Evolutionary conservation across 2,797 vertebrate genomes (phyloP).

Genomic region (Nannoperca australis): DNA sequence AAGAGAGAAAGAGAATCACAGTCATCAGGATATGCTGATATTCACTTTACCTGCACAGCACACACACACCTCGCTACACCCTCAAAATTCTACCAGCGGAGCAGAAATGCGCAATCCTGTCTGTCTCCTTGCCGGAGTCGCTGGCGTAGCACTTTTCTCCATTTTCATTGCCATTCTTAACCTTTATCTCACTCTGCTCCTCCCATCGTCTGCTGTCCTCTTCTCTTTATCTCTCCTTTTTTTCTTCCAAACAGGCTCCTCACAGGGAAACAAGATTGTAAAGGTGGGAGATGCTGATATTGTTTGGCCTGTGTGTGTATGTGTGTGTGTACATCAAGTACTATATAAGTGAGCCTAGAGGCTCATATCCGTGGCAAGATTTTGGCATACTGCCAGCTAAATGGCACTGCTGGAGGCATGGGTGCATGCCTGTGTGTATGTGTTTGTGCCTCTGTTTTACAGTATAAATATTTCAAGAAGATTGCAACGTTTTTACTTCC

Average conservation of each 20-base stretch:
- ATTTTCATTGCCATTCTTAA: constrained; percentile 64
- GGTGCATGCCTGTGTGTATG: neutral
- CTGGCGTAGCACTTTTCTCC: constrained; percentile 71
- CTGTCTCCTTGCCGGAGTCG: constrained; percentile 44
- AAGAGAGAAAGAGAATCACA: constrained; percentile 28
- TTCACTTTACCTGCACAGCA: constrained; percentile 60
- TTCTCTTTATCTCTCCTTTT: constrained; percentile 48
- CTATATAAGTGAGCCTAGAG: constrained; percentile 20
- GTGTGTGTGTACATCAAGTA: constrained; percentile 33
- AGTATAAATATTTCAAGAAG: constrained; percentile 54
- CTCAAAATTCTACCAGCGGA: constrained; percentile 65
- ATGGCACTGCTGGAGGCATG: constrained; percentile 41
- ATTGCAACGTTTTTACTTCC: constrained; percentile 11
- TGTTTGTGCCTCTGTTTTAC: constrained; percentile 37
- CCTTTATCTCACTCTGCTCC: constrained; percentile 66
- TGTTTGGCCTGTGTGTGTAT: constrained; percentile 39
- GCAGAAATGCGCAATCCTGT: constrained; percentile 69
- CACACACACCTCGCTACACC: constrained; percentile 17
- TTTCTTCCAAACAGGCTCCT: constrained; percentile 25
- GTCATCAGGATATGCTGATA: constrained; percentile 61
- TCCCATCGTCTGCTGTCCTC: constrained; percentile 45
- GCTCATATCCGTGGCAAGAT: constrained; percentile 21
- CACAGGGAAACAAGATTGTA: constrained; percentile 53
- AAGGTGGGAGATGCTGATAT: constrained; percentile 68
- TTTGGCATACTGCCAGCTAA: constrained; percentile 30